Conservation (phyloP, 2,888 invertebrate species). For the Synergus laeviventris region DNA sequence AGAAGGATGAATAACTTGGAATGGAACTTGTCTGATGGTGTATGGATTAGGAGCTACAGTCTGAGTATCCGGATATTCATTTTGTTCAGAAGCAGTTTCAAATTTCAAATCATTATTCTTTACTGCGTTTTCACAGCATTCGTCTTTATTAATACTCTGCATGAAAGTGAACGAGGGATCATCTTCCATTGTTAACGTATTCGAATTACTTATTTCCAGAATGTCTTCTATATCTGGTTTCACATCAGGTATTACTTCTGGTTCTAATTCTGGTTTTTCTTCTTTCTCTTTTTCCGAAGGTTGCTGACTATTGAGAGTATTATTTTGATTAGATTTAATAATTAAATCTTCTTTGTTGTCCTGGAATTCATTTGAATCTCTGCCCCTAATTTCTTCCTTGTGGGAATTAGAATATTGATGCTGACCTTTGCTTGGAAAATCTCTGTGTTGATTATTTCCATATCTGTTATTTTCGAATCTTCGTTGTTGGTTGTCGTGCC, state of each 20-base stretch:
- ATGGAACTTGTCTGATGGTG: neutral
- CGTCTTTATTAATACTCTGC: conserved; percentile 3
- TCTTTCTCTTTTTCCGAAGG: neutral
- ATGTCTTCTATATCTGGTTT: neutral
- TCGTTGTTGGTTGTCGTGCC: neutral
- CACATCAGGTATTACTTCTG: neutral
- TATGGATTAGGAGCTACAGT: neutral
- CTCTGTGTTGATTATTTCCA: neutral
- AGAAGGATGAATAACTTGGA: neutral
- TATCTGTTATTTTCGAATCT: neutral
- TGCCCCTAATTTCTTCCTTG: neutral
- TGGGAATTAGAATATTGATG: neutral
- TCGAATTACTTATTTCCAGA: neutral
- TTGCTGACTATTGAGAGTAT: neutral
- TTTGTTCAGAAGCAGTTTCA: neutral
- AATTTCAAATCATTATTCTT: neutral
- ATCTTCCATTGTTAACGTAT: neutral
- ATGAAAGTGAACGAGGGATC: neutral
- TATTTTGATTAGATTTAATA: neutral
- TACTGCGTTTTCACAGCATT: neutral
- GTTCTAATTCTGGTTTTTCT: neutral
- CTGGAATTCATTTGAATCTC: neutral
- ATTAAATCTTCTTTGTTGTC: neutral
- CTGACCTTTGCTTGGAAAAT: neutral
- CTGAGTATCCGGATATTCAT: neutral